Percentiles rank a stretch among this genome's conserved stretches.
Conservation (phyloP, 1,140 invertebrate genomes). For the Cyclargus thomasi region DNA sequence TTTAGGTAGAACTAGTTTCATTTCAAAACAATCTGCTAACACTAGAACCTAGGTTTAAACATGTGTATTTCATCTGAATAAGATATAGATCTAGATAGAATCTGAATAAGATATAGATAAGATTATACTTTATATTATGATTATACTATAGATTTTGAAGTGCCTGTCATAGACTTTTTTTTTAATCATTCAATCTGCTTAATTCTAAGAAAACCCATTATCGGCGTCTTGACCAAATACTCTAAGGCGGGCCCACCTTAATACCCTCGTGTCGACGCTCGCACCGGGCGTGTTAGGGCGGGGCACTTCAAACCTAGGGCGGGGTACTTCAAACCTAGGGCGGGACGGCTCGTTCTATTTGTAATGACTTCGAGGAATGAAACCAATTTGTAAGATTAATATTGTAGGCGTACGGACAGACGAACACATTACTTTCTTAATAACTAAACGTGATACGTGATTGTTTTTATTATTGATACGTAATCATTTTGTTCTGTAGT, state of each 20-base stretch:
- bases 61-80: too few relatives aligned
- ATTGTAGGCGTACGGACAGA: conserved; percentile 35
- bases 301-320: conserved; percentile 39
- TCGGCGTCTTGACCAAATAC: conserved; percentile 1
- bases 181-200: neutral
- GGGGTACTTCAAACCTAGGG: conserved; percentile 26
- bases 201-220: conserved; percentile 8
- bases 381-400: conserved; percentile 46
- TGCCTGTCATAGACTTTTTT: neutral
- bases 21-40: too few relatives aligned
- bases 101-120: too few relatives aligned
- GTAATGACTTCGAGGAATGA: conserved; percentile 30
- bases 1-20: too few relatives aligned
- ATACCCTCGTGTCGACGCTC: conserved; percentile 11
- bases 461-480: neutral
- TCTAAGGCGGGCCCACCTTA: conserved; percentile 7
- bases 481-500: neutral
- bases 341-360: conserved; percentile 20
- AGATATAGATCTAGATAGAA: too few relatives aligned
- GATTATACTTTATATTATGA: too few relatives aligned
- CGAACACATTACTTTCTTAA: conserved; percentile 9
- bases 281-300: conserved; percentile 48
- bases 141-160: too few relatives aligned
- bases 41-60: too few relatives aligned
- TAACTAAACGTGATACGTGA: conserved; percentile 2